These are phyloP conservation scores for Esox lucius DNA, from an alignment of 2,797 vertebrate genomes.

Conservation along the genomic window DNA sequence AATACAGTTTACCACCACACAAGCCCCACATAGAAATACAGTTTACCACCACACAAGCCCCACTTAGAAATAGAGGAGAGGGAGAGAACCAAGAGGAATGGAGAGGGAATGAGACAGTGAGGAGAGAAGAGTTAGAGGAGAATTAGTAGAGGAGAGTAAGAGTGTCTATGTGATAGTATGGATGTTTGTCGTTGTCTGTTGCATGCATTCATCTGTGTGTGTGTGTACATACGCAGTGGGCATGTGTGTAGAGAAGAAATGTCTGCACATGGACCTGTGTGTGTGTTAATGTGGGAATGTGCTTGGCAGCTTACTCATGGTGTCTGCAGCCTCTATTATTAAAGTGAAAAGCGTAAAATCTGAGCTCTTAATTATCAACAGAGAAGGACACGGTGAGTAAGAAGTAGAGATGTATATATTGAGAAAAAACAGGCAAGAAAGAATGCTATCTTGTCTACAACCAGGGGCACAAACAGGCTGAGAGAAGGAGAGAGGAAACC, in stretches of 20 bases:
- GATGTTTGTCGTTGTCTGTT: constrained; percentile 7
- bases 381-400: constrained; percentile 45
- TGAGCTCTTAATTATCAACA: constrained; percentile 74
- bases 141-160: background rate
- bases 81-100: background rate
- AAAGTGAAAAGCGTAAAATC: constrained; percentile 73
- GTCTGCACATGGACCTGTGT: background rate
- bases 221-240: constrained; percentile 48
- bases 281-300: constrained; percentile 24
- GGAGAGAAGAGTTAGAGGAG: background rate
- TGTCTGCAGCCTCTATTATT: constrained; percentile 71
- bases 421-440: constrained; percentile 40
- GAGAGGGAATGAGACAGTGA: background rate
- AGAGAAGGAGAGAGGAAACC: constrained; percentile 8
- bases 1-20: too few relatives aligned
- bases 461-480: constrained; percentile 9
- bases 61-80: constrained; percentile 43
- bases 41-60: constrained; percentile 15
- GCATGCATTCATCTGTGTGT: constrained; percentile 34
- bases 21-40: constrained; percentile 41
- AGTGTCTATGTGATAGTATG: background rate
- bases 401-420: constrained; percentile 47
- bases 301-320: constrained; percentile 54
- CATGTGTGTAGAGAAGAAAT: background rate
- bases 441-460: background rate